A percentile compares a stretch with the other conserved stretches of the same genome.
These are phyloP conservation scores for Anoplius nigerrimus DNA, from an alignment of 2,888 invertebrate species.

Conservation along the genomic window DNA sequence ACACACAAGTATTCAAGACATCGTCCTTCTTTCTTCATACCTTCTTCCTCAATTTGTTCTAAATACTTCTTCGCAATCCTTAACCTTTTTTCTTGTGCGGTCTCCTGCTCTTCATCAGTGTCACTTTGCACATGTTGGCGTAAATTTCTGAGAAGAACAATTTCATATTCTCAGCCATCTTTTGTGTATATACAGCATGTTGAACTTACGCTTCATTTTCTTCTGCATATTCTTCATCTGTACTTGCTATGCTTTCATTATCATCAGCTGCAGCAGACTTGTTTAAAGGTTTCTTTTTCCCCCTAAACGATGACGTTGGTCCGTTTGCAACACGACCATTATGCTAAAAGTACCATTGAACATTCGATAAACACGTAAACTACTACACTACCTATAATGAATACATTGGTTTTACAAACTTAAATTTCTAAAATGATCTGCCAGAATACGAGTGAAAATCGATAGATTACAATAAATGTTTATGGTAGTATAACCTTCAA, in stretches of 20 bases:
- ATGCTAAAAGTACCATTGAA: conserved; percentile 37
- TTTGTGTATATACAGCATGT: conserved; percentile 13
- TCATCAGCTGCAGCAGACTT: conserved; percentile 51
- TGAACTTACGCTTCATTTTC: conserved; percentile 58
- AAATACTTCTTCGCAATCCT: conserved; percentile 93
- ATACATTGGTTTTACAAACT: too few relatives aligned
- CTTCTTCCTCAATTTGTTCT: conserved; percentile 88
- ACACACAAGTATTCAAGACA: not conserved
- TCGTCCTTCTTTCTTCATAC: conserved; percentile 62
- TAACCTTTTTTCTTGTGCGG: conserved; percentile 92
- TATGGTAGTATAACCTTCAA: conserved; percentile 1
- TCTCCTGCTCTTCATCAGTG: conserved; percentile 82
- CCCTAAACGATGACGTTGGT: conserved; percentile 43
- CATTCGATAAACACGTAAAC: too few relatives aligned
- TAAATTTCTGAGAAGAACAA: conserved; percentile 13
- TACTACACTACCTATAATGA: too few relatives aligned
- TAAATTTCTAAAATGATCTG: too few relatives aligned
- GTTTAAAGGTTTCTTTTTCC: conserved; percentile 50
- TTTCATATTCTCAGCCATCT: conserved; percentile 11
- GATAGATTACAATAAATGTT: too few relatives aligned
- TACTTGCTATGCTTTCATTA: conserved; percentile 70
- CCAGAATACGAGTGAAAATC: too few relatives aligned
- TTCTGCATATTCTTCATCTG: conserved; percentile 71
- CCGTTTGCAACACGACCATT: conserved; percentile 40
- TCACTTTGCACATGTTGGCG: conserved; percentile 69